Evolutionary conservation across 2,797 vertebrate genomes (phyloP), one percentile per base, ranked within the genome.

Genomic region (Sebastes matsubarae): DNA sequence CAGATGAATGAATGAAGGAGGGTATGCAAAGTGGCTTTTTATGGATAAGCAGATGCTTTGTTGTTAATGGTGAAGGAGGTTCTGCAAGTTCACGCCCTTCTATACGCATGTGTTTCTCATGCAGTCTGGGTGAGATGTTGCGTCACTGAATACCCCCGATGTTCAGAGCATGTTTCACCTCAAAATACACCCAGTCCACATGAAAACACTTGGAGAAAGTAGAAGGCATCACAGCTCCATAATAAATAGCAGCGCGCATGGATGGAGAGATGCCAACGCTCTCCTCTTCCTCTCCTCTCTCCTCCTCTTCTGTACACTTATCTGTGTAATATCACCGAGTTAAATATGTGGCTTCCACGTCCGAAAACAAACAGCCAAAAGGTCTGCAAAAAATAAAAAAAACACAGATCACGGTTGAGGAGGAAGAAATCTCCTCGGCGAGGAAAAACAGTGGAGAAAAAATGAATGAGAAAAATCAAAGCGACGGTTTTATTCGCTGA

Each of bases 51-150:
- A 52, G 78, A 71, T 65, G 77, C 57, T 86, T 78, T 78, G 42
- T 46, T 42, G 67, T 81, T 87, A 66, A 80, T 55, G 77, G 77
- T 79, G 32, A 77, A 75, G 82, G 83, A 68, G 84, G 80, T 75
- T 77, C 76, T 82, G 79, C 67, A 80, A 94, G 93, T 94, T 93
- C 94, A 95, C 94, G 94, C 93, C 94, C 94, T 92, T 93, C 84
- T 29, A 42, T 42, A 88, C 90, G 89, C 89, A 79, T 87, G 90
- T 60, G 63, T 88, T 77, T 84, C 75, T 92, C 91, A 86, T 89
- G 88, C 89, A 90, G 82, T 34, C 84, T 52, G 63, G 75, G 79
- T 52, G 82, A 83, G 82, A 72, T 85, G 91, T 91, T 93, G 92
- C 92, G 92, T 93, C 94, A 93, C 90, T 77, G 89, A n/a, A 60